phyloP scores from a whole-genome alignment of 2,797 vertebrate genomes.

The Nannoperca australis region DNA sequence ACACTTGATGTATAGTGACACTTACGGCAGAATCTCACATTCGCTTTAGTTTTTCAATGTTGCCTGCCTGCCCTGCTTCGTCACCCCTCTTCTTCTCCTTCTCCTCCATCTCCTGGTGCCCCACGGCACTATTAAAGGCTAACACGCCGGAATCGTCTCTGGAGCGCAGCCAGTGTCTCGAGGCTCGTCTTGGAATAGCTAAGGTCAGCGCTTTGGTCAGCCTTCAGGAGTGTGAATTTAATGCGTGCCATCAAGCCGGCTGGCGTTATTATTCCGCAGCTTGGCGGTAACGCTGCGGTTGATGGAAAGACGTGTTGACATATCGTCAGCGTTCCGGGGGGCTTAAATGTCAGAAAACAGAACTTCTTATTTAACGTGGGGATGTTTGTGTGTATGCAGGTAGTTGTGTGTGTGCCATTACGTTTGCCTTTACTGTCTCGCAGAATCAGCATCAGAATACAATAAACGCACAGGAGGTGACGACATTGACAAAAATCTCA shows the following conservation, averaged over 20 bases:
- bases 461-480: neutral
- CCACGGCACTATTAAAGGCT: constrained; percentile 56
- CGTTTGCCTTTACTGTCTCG: constrained; percentile 30
- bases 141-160: constrained; percentile 59
- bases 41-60: constrained; percentile 54
- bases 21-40: constrained; percentile 47
- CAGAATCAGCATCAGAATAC: constrained; percentile 11
- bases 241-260: constrained; percentile 53
- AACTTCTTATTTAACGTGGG: constrained; percentile 39
- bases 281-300: constrained; percentile 44
- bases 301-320: constrained; percentile 62
- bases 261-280: constrained; percentile 56
- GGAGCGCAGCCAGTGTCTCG: constrained; percentile 49
- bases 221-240: constrained; percentile 58
- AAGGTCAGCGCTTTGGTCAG: constrained; percentile 62
- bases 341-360: constrained; percentile 60
- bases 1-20: constrained; percentile 51
- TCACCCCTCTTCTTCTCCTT: constrained; percentile 9
- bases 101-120: constrained; percentile 33
- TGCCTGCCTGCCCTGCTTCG: constrained; percentile 12
- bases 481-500: constrained; percentile 7
- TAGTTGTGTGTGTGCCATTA: neutral
- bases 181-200: constrained; percentile 66
- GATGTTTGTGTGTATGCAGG: constrained; percentile 30
- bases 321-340: constrained; percentile 39